Conservation (phyloP, 2,797 vertebrate species). For the Epinephelus coioides region DNA sequence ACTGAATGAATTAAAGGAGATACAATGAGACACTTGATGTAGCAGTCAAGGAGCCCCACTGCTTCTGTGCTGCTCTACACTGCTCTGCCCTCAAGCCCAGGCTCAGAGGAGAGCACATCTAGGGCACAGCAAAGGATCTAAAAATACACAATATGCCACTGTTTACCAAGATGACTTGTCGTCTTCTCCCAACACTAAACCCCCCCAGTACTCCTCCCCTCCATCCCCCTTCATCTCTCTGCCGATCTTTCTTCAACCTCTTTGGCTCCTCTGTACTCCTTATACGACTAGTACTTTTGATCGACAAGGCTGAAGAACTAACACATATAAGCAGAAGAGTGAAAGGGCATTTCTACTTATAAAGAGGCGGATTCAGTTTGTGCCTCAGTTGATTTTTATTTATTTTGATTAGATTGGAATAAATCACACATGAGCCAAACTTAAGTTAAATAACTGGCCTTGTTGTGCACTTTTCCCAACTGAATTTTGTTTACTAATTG, state of each 20-base stretch:
- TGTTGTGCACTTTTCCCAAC: slow-evolving; percentile 39
- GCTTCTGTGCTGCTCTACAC: slow-evolving; percentile 78
- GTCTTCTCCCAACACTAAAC: slow-evolving; percentile 58
- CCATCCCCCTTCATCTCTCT: slow-evolving; percentile 45
- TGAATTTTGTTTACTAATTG: slow-evolving; percentile 47
- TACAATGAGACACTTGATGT: slow-evolving; percentile 99
- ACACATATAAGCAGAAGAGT: slow-evolving; percentile 16
- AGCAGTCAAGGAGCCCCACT: slow-evolving; percentile 96
- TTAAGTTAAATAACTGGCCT: slow-evolving; percentile 30
- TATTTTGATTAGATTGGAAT: slow-evolving; percentile 41
- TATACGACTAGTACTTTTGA: slow-evolving; percentile 65
- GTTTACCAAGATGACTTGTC: slow-evolving; percentile 90
- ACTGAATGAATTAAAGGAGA: slow-evolving; percentile 97
- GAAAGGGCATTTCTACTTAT: slow-evolving; percentile 27
- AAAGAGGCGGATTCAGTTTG: slow-evolving; percentile 10
- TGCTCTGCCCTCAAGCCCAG: slow-evolving; percentile 78
- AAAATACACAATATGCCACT: slow-evolving; percentile 91
- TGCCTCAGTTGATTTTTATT: slow-evolving; percentile 29
- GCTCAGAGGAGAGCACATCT: slow-evolving; percentile 91
- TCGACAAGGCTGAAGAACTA: slow-evolving; percentile 81
- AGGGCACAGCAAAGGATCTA: slow-evolving; percentile 90
- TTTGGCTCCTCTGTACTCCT: slow-evolving; percentile 30
- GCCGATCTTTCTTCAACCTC: slow-evolving; percentile 53
- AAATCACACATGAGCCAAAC: slow-evolving; percentile 36
- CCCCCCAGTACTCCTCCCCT: slow-evolving; percentile 2